Base-by-base conservation (phyloP, 2,113 vertebrate species). In the Thomomys bottae region DNA sequence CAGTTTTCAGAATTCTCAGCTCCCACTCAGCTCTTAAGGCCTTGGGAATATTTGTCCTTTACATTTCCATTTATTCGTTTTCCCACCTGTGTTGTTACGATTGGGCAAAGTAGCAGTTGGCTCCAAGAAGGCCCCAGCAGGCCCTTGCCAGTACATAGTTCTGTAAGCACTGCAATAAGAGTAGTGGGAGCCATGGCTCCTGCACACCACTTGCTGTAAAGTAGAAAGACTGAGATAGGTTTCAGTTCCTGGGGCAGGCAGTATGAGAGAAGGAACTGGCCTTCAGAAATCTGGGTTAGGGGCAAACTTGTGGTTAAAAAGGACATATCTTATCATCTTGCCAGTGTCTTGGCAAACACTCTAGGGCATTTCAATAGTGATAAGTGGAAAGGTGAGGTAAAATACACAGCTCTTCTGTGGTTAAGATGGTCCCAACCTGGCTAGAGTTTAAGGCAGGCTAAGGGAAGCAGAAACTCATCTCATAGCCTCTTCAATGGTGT, bases 1-100 rank as follows among this genome's bases (percentile, higher is more conserved):
- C 28, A 77, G 34, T 80, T 92, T 94, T 73, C 49, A 93, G 23
- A 91, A 81, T 77, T 54, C 76, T 30, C 34, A 68, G 38, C 21
- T 88, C 17, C 75, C 17, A 77, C 24, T 89, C 36, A 54, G 64
- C 75, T 88, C 71, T 77, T 63, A 57, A 61, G 83, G 54, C 64
- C 79, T 32, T 11, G 42, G 45, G 63, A 77, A 68, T 17, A 78
- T 20, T 54, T 23, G 89, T 59, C 70, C 28, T 75, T 84, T 61
- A 59, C 34, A n/a, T 32, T 59, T 78, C 34, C 40, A 79, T 67
- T 85, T 84, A 7, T 89, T 75, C 93, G 81, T 86, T 79, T 79
- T 81, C 59, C 57, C 11, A 24, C 4, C 75, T 63, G 36, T 87
- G 61, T 11, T 40, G 40, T 63, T 85, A 54, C 61, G 34, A 54